These are phyloP conservation scores for Metopolophium dirhodum DNA, from an alignment of 1,140 invertebrate genomes.

Conservation along the genomic window DNA sequence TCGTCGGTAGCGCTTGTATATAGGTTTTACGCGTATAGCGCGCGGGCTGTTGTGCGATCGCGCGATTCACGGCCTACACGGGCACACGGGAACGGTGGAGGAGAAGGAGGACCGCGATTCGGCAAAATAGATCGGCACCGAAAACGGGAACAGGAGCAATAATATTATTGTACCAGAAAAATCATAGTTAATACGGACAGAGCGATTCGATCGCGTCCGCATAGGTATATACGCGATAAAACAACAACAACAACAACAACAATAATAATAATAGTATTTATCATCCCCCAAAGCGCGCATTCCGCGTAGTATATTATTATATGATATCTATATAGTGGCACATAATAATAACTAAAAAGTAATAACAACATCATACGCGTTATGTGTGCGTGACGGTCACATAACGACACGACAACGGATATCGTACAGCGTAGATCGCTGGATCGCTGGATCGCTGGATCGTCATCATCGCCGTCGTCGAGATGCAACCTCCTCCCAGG, in stretches of 20 bases:
- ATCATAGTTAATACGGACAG: not conserved
- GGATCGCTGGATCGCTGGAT: not conserved
- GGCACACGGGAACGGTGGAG: not conserved
- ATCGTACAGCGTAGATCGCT: not conserved
- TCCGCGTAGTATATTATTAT: no score
- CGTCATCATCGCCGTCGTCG: not conserved
- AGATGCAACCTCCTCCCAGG: conserved; percentile 58
- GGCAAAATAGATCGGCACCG: not conserved
- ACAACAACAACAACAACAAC: no score
- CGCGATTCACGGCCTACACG: not conserved
- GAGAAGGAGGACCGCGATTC: not conserved
- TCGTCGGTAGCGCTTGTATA: conserved; percentile 4
- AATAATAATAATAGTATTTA: no score
- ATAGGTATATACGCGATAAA: not conserved
- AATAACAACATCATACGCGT: not conserved
- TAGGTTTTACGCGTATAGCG: not conserved
- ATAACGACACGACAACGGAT: not conserved
- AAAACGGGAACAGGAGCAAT: not conserved
- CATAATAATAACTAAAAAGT: not conserved
- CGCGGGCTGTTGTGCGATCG: conserved; percentile 22
- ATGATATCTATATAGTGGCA: not conserved
- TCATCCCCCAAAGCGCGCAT: no score
- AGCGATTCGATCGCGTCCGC: not conserved
- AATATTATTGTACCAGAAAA: no score
- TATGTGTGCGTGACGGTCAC: not conserved